These are phyloP conservation scores for Cervus canadensis DNA, from an alignment of 2,113 vertebrate species.

Conservation along the genomic window DNA sequence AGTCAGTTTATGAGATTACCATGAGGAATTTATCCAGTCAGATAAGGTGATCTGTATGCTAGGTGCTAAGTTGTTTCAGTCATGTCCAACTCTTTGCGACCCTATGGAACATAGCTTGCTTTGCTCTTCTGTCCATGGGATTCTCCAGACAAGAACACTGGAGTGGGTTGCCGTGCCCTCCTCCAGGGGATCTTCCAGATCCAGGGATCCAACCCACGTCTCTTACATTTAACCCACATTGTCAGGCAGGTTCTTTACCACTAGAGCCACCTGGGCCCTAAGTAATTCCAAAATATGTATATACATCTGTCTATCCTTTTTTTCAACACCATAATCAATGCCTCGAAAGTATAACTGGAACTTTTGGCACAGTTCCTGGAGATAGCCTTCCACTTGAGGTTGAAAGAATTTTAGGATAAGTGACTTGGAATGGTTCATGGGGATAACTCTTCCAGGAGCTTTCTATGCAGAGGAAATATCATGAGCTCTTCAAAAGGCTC, in stretches of 20 bases:
- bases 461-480: neutral
- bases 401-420: neutral
- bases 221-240: neutral
- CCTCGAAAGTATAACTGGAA: neutral
- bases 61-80: neutral
- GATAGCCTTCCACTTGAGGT: neutral
- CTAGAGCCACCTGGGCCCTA: neutral
- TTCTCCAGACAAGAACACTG: neutral
- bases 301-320: neutral
- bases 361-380: neutral
- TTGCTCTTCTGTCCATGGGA: neutral
- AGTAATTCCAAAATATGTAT: neutral
- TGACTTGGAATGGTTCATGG: neutral
- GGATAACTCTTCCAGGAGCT: neutral
- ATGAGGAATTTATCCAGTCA: neutral
- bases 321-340: neutral
- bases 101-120: rapidly evolving
- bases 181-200: neutral
- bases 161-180: neutral
- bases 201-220: neutral
- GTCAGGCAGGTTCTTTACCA: neutral
- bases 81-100: neutral
- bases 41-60: neutral
- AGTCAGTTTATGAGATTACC: neutral
- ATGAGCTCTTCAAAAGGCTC: neutral